phyloP scores from a whole-genome alignment of 1,140 invertebrate genomes.

The Drosophila bifasciata region DNA sequence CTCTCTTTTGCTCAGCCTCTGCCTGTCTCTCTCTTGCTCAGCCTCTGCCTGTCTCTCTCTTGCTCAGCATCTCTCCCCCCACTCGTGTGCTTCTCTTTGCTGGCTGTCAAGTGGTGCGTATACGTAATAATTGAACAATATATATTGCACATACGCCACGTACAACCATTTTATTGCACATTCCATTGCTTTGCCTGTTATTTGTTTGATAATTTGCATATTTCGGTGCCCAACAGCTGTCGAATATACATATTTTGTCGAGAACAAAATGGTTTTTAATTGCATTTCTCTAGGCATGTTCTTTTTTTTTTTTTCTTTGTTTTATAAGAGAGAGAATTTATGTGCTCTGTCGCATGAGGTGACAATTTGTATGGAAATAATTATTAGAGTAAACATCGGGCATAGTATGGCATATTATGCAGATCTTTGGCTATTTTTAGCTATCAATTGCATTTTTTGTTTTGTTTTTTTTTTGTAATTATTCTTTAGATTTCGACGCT shows the following conservation, averaged over 20 bases:
- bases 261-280: slow-evolving; percentile 43
- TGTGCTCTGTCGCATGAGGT: too few relatives aligned
- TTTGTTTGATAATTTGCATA: slow-evolving; percentile 33
- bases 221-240: slow-evolving; percentile 24
- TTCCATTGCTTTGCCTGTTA: neutral
- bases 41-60: too few relatives aligned
- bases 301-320: neutral
- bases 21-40: too few relatives aligned
- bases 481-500: too few relatives aligned
- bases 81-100: neutral
- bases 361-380: too few relatives aligned
- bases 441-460: too few relatives aligned
- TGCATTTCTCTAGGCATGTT: slow-evolving; percentile 9
- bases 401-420: too few relatives aligned
- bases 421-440: too few relatives aligned
- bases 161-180: slow-evolving; percentile 14
- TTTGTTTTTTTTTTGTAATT: too few relatives aligned
- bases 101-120: slow-evolving; percentile 24
- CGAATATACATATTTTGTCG: slow-evolving; percentile 13
- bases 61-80: too few relatives aligned
- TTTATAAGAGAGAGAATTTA: neutral
- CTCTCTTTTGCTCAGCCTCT: too few relatives aligned
- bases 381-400: too few relatives aligned
- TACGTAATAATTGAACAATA: slow-evolving; percentile 17
- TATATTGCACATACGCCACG: slow-evolving; percentile 17